Base-by-base conservation (phyloP, 2,797 vertebrate genomes). In the Dryobates pubescens region DNA sequence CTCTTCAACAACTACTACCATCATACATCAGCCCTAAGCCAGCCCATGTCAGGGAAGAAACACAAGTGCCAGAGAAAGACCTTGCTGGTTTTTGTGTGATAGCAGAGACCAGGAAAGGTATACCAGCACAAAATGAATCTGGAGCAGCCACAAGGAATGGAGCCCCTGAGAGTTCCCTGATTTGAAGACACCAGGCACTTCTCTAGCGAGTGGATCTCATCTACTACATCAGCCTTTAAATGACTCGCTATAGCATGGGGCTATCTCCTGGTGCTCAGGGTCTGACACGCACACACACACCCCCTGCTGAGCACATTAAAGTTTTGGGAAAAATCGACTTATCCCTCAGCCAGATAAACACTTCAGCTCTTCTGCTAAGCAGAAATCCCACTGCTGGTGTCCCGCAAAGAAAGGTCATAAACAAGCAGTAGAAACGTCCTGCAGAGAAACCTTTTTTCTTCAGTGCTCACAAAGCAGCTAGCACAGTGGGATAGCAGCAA, bases 381-480 rank as follows among this genome's bases (percentile, higher is more conserved):
- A 79, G 53, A 57, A 93, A 89, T 83, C 67, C 78, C 54, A 64
- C 53, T 64, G 41, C 34, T 70, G 56, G 16, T 78, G 41, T 77
- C 75, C 24, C 0, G 0, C 58, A 78, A 90, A 94, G 69, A 88
- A 94, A 93, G 61, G 70, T 73, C 10, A 4, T 94, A 94, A 96
- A 94, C 79, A 95, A 90, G 79, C 76, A 78, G 23, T 10, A 73
- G 72, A 85, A 94, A 75, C 3, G 8, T 88, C 91, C 68, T 71
- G 77, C 77, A 86, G 92, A 89, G 74, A 54, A 91, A 79, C 80
- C 67, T 89, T 91, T 92, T 92, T 76, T 83, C 62, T 68, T 92
- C 89, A 54, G 54, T 34, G 61, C 51, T 89, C 51, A 45, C 32
- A 61, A 34, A 88, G 68, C 24, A 38, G 64, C 77, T 88, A 78